phyloP scores from a whole-genome alignment of 2,797 vertebrate species.

The Pelodytes ibericus region DNA sequence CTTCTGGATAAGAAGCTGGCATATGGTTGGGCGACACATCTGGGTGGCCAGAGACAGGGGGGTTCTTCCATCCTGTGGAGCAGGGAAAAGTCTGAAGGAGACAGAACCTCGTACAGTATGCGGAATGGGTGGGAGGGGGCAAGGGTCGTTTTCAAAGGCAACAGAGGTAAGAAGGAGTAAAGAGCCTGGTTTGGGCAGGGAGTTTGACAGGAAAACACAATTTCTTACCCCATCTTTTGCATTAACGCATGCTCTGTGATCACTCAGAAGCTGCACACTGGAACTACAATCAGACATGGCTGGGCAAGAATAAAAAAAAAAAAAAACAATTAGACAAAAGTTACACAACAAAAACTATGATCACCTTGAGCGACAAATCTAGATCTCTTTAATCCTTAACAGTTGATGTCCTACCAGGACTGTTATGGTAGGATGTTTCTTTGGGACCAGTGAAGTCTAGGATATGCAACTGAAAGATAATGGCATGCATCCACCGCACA shows the following conservation, averaged over 20 bases:
- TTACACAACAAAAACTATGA: too few relatives aligned
- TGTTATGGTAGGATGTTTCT: too few relatives aligned
- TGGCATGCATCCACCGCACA: too few relatives aligned
- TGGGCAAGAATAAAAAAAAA: neutral
- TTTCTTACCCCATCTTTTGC: constrained; percentile 86
- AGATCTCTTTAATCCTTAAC: too few relatives aligned
- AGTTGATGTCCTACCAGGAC: too few relatives aligned
- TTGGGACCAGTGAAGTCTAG: too few relatives aligned
- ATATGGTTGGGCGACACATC: constrained; percentile 90
- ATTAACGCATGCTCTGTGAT: constrained; percentile 88
- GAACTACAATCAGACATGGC: constrained; percentile 92
- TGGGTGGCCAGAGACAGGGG: constrained; percentile 94
- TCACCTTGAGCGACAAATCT: too few relatives aligned
- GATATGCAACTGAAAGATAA: too few relatives aligned
- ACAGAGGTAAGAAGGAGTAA: neutral
- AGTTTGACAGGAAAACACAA: neutral
- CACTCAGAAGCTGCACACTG: constrained; percentile 92
- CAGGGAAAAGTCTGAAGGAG: neutral
- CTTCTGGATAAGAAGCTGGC: constrained; percentile 89
- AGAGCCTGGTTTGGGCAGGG: neutral
- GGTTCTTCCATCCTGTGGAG: constrained; percentile 86
- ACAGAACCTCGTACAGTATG: neutral
- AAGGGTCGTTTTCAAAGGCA: neutral
- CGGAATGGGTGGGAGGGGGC: neutral
- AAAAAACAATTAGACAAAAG: neutral